Base-by-base conservation (phyloP, 2,113 vertebrate species). In the Syngnathus floridae region DNA sequence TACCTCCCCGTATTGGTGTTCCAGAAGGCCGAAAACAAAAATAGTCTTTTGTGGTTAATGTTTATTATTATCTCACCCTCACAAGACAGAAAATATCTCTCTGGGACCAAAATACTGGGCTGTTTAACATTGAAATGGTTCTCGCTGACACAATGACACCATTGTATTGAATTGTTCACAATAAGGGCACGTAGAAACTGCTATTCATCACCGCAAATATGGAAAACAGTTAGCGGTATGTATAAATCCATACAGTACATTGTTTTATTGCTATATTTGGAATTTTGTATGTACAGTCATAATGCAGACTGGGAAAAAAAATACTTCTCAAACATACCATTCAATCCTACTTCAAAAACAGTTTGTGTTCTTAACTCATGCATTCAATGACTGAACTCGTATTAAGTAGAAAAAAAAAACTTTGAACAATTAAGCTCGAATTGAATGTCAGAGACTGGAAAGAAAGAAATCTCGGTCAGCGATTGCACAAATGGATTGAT, bases 401-500 rank as follows among this genome's bases (percentile, higher is more conserved):
- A 72, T 64, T 74, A 64, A 65, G 71, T 55, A 37, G 45, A 11
- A 6, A 43, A 21, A 56, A 35, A 56, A 14, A 16, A 56, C 7
- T 31, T 31, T 55, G 16, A 21, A 37, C 45, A 64, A 43, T n/a
- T 48, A 62, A 43, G 31, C 40, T 63, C n/a, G 43, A 67, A 38
- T 58, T 37, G 10, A 3, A 22, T 48, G 36, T 40, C 37, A 26
- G 38, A 51, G 45, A 49, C 17, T 64, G 66, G 65, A 56, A 21
- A 61, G 38, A 68, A 60, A 65, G 54, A 69, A 68, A 64, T 4
- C n/a, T 63, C 55, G 62, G 37, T 79, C 62, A 73, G 26, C 78
- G 54, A 65, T 41, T 75, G 67, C 57, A 70, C 48, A 74, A 80
- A 73, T 77, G 74, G 67, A 77, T 51, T 74, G 65, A 76, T 81